Evolutionary conservation across 2,113 vertebrate species (phyloP), one percentile per base, ranked within the genome.

Genomic region (Amblyopsis rosae): DNA sequence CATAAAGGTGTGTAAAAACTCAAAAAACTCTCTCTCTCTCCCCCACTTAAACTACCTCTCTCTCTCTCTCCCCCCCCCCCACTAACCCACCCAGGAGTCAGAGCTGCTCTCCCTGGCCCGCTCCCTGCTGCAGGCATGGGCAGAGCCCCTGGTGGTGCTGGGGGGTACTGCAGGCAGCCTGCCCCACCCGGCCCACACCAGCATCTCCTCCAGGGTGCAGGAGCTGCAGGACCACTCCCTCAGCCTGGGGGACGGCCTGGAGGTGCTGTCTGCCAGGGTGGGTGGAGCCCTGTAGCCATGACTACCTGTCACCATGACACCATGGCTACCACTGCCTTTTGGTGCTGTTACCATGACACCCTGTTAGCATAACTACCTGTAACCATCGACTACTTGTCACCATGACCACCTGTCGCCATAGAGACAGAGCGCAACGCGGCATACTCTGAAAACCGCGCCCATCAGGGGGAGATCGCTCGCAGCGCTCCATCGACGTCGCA

Each of bases 41-140:
- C 3, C 8, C 3, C 48, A 17, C 15, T 41, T 17, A 19, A 1
- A 19, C 19, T 19, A 19, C 41, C 3, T 58, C 26, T 8, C 6
- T 4, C 17, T 1, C 32, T 12, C 0, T 1, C 4, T 16, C 8
- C 35, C 19, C 8, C 56, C 16, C 55, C 17, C 33, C 15, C 19
- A 12, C 67, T 50, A 56, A n/a, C 12, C 50, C 15, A 12, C 64
- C 7, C 56, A 93, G 92, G 90, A 92, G 70, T 78, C 88, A 0
- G 88, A 90, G 41, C 80, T 94, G 62, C 12, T 94, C 74, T 90
- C 91, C 0, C 17, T 94, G 82, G 88, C 77, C n/a, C 91, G 92
- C 15, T 93, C 92, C 11, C 85, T 94, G 69, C 91, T 93, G 45
- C 79, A 85, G 33, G 90, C 92, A 73, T 94, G 93, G 93, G 50